phyloP scores from a whole-genome alignment of 1,140 invertebrate genomes.

The Zaprionus taronus region DNA sequence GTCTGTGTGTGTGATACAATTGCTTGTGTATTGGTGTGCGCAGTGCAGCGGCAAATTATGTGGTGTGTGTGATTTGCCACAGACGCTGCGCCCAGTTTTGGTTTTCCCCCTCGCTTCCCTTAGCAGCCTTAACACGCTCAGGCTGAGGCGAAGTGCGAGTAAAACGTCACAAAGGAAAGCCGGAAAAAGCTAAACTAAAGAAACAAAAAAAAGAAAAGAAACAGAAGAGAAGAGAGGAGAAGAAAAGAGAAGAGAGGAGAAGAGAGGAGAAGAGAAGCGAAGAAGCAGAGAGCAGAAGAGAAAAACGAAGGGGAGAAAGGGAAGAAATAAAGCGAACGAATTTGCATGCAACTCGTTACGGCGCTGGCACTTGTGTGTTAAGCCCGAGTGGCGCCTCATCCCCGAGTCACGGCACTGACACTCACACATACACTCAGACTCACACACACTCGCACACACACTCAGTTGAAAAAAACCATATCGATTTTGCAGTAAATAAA shows the following conservation, averaged over 20 bases:
- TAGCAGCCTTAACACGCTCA: conserved; percentile 12
- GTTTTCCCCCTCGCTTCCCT: conserved; percentile 2
- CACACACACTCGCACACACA: conserved; percentile 21
- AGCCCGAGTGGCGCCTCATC: conserved; percentile 49
- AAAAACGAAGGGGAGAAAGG: background rate
- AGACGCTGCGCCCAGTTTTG: conserved; percentile 47
- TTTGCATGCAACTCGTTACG: conserved; percentile 82
- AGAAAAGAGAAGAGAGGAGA: background rate
- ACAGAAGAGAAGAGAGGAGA: conserved; percentile 11
- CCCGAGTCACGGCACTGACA: conserved; percentile 35
- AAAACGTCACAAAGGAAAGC: conserved; percentile 36
- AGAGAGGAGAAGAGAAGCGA: conserved; percentile 25
- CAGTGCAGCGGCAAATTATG: conserved; percentile 80
- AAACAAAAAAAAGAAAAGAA: background rate
- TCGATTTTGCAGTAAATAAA: conserved; percentile 82
- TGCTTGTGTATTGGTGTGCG: conserved; percentile 35
- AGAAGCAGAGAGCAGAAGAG: conserved; percentile 15
- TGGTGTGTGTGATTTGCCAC: conserved; percentile 79
- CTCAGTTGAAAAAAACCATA: conserved; percentile 68
- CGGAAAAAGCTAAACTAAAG: conserved; percentile 3
- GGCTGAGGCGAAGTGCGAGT: conserved; percentile 48
- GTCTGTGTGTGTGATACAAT: conserved; percentile 24
- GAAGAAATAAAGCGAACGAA: conserved; percentile 41
- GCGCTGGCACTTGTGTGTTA: conserved; percentile 78
- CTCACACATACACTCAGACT: conserved; percentile 32